Evolutionary conservation across 2,113 vertebrate species (phyloP), one percentile per base, ranked within the genome.

Genomic region (Phylloscopus trochiloides): DNA sequence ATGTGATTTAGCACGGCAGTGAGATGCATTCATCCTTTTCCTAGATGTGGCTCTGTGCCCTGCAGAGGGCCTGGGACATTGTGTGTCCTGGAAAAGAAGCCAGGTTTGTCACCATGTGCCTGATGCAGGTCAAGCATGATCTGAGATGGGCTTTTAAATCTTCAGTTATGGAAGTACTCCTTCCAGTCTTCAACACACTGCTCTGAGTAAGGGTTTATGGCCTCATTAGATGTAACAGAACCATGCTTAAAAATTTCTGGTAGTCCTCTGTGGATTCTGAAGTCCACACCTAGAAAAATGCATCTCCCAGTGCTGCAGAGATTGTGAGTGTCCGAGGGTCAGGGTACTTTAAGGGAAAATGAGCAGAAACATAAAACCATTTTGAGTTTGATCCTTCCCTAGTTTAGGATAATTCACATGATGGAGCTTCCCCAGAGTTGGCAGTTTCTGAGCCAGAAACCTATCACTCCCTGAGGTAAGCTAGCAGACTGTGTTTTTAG

Each of bases 121-220:
- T 48, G 24, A 38, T 40, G 36, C 6, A 65, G 6, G 8, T 67
- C 61, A 51, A 0, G 0, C 9, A 24, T 20, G 3, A 67, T n/a
- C 18, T 48, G 31, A 25, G 9, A 31, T 17, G 18, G 40, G 13
- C 24, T 68, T 58, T 22, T 48, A 40, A 47, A 90, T 50, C 8
- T 38, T 47, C 6, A 12, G 7, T 36, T 38, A 38, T 21, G 20
- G 29, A 13, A 68, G 68, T 17, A 9, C 6, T 81, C 32, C 50
- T 65, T 71, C 32, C 16, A 61, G 17, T 10, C 22, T 65, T 15
- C 63, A 68, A 28, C 6, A 5, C 17, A 55, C 9, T 65, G 28
- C 36, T 75, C 66, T 79, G n/a, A 68, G 20, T 75, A 58, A 59
- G 7, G 10, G 12, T 36, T 92, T 63, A 26, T 2, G 6, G 9